Evolutionary conservation across 2,888 invertebrate genomes (phyloP).

Genomic region (Aproaerema taeniolella): DNA sequence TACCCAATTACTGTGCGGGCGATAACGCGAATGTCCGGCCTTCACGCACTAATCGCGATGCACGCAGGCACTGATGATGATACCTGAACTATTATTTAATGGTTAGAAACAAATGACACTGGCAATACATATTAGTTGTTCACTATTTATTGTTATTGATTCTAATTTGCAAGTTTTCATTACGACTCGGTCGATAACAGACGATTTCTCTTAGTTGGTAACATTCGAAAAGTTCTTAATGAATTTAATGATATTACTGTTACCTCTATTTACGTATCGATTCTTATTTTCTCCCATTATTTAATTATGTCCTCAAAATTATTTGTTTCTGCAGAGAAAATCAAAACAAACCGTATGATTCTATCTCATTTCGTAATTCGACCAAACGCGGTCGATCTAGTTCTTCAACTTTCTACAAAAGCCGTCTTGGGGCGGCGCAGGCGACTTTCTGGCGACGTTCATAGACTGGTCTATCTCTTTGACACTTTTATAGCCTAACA

Average conservation of each 20-base stretch:
- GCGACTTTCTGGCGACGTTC: slow-evolving; percentile 46
- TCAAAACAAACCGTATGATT: slow-evolving; percentile 43
- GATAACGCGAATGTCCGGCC: slow-evolving; percentile 50
- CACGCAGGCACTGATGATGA: slow-evolving; percentile 22
- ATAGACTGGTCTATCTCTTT: slow-evolving; percentile 30
- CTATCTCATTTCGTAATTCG: slow-evolving; percentile 45
- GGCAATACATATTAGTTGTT: too few relatives aligned
- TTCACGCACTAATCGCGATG: slow-evolving; percentile 57
- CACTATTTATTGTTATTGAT: too few relatives aligned
- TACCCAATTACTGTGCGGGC: slow-evolving; percentile 36
- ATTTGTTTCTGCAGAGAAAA: slow-evolving; percentile 40
- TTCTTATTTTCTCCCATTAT: too few relatives aligned
- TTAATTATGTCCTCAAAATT: too few relatives aligned
- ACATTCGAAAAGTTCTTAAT: too few relatives aligned
- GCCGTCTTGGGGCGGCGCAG: too few relatives aligned
- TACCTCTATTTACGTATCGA: too few relatives aligned
- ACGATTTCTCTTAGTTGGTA: too few relatives aligned
- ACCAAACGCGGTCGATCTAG: slow-evolving; percentile 59
- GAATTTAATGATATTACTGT: too few relatives aligned
- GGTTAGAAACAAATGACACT: slow-evolving; percentile 28
- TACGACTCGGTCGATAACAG: too few relatives aligned
- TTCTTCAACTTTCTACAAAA: slow-evolving; percentile 71
- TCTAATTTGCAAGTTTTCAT: too few relatives aligned
- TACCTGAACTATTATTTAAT: slow-evolving; percentile 38
- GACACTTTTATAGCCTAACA: slow-evolving; percentile 35